Conservation (phyloP, 2,113 vertebrate genomes). For the Columbina picui region DNA sequence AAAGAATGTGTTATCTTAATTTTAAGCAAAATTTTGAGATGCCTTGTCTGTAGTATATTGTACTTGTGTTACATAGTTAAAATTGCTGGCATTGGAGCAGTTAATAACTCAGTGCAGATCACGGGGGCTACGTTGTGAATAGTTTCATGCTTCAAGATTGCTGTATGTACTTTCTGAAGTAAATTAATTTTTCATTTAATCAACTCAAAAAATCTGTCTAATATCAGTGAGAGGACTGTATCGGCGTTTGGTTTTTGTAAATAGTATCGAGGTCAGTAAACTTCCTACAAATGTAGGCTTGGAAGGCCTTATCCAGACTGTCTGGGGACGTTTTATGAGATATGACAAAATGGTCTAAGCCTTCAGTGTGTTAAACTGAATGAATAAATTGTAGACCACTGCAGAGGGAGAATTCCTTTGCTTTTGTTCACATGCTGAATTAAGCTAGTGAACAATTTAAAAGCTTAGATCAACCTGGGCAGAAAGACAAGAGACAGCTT, state of each 20-base stretch:
- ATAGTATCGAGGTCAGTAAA: conserved; percentile 8
- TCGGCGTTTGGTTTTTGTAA: conserved; percentile 54
- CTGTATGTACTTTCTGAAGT: conserved; percentile 16
- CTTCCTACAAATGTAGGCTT: not conserved
- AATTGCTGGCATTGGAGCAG: not conserved
- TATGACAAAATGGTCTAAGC: conserved; percentile 44
- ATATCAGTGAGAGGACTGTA: conserved; percentile 29
- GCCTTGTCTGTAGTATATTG: not conserved
- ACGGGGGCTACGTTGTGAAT: not conserved
- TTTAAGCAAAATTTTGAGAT: not conserved
- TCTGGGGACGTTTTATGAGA: conserved; percentile 29
- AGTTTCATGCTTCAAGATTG: not conserved
- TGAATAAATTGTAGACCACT: conserved; percentile 1
- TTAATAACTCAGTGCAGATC: not conserved
- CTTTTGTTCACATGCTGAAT: conserved; percentile 24
- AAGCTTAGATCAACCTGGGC: conserved; percentile 45
- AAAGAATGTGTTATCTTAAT: not conserved
- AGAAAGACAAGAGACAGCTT: conserved; percentile 28
- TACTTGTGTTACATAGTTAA: not conserved
- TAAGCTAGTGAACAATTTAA: conserved; percentile 5
- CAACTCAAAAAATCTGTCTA: conserved; percentile 53
- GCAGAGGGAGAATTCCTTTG: conserved; percentile 34
- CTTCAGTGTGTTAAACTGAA: not conserved
- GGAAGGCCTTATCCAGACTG: conserved; percentile 1
- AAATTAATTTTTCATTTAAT: conserved; percentile 65